These are phyloP conservation scores for Hemiprocne comata DNA, from an alignment of 2,113 vertebrate genomes.

Conservation along the genomic window DNA sequence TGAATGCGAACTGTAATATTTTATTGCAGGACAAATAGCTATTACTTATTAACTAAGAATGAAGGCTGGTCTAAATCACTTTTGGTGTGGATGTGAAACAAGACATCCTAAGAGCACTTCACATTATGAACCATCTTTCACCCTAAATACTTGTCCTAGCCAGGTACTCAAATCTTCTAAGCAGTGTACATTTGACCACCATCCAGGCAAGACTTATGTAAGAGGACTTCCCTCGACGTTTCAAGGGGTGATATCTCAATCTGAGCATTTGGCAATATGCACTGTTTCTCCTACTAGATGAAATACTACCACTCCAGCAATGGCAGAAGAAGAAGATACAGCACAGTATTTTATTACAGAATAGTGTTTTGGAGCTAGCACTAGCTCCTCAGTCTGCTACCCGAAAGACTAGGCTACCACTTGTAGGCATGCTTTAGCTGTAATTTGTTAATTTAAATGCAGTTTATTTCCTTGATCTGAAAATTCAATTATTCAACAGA, in stretches of 20 bases:
- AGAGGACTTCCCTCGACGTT: neutral
- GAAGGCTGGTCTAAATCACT: neutral
- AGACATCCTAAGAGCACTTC: neutral
- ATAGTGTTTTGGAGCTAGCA: neutral
- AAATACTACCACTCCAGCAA: neutral
- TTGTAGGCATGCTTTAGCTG: neutral
- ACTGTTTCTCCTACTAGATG: neutral
- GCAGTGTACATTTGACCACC: accelerated
- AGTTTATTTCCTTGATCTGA: neutral
- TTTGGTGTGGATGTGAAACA: neutral
- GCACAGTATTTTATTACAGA: neutral
- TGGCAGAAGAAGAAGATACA: neutral
- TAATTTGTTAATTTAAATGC: neutral
- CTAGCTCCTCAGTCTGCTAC: neutral
- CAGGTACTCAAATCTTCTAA: neutral
- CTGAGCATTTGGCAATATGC: neutral
- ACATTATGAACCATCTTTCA: neutral
- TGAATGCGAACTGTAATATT: neutral
- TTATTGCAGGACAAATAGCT: neutral
- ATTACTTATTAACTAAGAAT: neutral
- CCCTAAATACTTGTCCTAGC: neutral
- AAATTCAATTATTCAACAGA: neutral
- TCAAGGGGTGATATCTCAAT: neutral
- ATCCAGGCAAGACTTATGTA: neutral
- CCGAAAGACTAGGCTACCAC: neutral